Evolutionary conservation across 2,888 invertebrate genomes (phyloP).

Genomic region (Argynnis bischoffii): DNA sequence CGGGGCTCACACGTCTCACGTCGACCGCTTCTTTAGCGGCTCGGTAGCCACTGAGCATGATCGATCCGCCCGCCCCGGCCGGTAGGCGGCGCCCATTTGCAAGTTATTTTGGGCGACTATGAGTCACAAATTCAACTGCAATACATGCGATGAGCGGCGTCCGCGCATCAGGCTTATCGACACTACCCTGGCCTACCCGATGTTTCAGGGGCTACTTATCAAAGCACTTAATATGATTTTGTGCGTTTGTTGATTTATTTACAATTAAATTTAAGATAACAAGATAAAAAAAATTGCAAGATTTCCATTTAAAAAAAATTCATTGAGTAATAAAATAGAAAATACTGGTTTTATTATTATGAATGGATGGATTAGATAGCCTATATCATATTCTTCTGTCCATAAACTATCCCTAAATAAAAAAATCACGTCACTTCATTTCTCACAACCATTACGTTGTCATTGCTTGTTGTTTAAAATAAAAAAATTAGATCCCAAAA

Average conservation of each 20-base stretch:
- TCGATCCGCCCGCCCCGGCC: constrained; percentile 78
- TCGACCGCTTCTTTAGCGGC: constrained; percentile 74
- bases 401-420: too few relatives aligned
- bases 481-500: too few relatives aligned
- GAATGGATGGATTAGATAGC: too few relatives aligned
- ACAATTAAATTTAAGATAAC: neutral
- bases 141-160: constrained; percentile 60
- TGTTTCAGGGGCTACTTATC: constrained; percentile 10
- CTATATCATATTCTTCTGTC: too few relatives aligned
- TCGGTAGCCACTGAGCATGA: constrained; percentile 77
- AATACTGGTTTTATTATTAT: too few relatives aligned
- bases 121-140: constrained; percentile 74
- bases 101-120: constrained; percentile 75
- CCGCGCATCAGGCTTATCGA: constrained; percentile 71
- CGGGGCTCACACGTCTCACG: constrained; percentile 63
- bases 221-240: neutral
- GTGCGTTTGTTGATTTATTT: neutral
- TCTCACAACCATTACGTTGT: too few relatives aligned
- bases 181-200: constrained; percentile 51
- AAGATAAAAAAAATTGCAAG: too few relatives aligned
- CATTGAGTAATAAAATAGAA: too few relatives aligned
- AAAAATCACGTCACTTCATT: too few relatives aligned
- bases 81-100: constrained; percentile 80
- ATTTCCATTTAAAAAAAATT: too few relatives aligned
- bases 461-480: too few relatives aligned